phyloP scores from a whole-genome alignment of 1,140 invertebrate genomes.

The Doryteuthis pealeii region DNA sequence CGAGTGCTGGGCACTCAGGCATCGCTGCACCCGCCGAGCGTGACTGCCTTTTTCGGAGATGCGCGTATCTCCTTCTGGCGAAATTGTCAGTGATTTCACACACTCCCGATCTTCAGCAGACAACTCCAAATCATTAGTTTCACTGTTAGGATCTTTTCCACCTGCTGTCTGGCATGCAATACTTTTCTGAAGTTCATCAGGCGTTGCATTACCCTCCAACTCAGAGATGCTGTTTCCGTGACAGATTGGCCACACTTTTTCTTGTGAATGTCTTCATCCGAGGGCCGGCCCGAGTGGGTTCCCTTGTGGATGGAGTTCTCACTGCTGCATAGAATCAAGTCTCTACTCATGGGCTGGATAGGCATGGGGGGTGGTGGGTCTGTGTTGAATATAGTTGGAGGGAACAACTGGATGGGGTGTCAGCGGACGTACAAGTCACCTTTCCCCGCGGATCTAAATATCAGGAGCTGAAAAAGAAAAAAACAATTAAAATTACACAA shows the following conservation, averaged over 20 bases:
- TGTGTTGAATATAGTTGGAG: constrained; percentile 18
- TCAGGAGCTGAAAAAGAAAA: constrained; percentile 25
- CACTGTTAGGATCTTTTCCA: constrained; percentile 22
- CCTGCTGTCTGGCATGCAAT: constrained; percentile 1
- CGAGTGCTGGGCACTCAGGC: constrained; percentile 4
- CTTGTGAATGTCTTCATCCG: constrained; percentile 14
- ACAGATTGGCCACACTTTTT: constrained; percentile 4
- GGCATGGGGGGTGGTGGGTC: constrained; percentile 1
- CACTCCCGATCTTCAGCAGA: constrained; percentile 47
- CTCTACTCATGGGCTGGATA: constrained; percentile 33
- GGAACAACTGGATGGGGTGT: constrained; percentile 30
- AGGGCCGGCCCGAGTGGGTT: not conserved
- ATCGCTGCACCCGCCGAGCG: not conserved
- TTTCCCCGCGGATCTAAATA: constrained; percentile 20
- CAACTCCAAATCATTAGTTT: constrained; percentile 36
- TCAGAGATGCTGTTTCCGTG: not conserved
- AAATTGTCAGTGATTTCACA: constrained; percentile 36
- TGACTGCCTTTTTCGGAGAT: constrained; percentile 21
- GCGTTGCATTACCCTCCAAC: not conserved
- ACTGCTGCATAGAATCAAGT: constrained; percentile 52
- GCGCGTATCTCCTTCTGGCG: constrained; percentile 23
- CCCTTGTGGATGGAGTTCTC: constrained; percentile 25
- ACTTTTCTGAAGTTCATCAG: not conserved
- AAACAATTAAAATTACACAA: no score
- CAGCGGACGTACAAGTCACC: no score